Evolutionary conservation across 2,797 vertebrate genomes (phyloP), one percentile per base, ranked within the genome.

Genomic region (Tenualosa thibaudeaui): DNA sequence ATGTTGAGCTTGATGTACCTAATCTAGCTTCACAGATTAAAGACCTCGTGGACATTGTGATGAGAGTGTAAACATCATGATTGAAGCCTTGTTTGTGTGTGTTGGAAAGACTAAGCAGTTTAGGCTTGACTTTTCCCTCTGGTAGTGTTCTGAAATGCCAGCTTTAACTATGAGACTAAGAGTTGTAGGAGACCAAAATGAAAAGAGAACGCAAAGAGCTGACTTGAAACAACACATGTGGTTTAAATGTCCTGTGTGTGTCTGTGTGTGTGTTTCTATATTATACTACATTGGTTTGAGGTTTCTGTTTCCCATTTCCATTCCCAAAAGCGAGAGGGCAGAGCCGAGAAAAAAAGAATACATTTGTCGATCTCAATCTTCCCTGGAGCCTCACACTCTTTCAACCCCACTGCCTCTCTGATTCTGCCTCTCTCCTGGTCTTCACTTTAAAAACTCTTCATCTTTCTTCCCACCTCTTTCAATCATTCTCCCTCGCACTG

Each of bases 221-320:
- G n/a, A 83, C n/a, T 26, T 68, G 46, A 49, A n/a, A 49, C 58
- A 83, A 65, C 13, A 83, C 84, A 78, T 24, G n/a, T 56, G 71
- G 46, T 81, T 51, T 60, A 7, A 3, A 43, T 84, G 37, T 56
- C 9, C 22, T 37, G 40, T 1, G 40, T 78, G 37, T 78, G 71
- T n/a, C 5, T 46, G 37, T 78, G 4, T 78, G 71, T n/a, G 37
- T 26, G 60, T 71, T 13, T 54, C 40, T 54, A 46, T 40, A 37
- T 75, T 31, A 43, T 31, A 60, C 9, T 81, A 19, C 22, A 81
- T 49, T 49, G n/a, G 24, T 22, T 53, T 54, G 81, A 53, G 26
- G 26, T 75, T 78, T 84, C 83, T 84, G 83, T 84, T 84, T 84
- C 46, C 71, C 83, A 84, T 84, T 84, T n/a, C n/a, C n/a, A n/a